Base-by-base conservation (phyloP, 2,888 invertebrate genomes). In the Tachina grossa region DNA sequence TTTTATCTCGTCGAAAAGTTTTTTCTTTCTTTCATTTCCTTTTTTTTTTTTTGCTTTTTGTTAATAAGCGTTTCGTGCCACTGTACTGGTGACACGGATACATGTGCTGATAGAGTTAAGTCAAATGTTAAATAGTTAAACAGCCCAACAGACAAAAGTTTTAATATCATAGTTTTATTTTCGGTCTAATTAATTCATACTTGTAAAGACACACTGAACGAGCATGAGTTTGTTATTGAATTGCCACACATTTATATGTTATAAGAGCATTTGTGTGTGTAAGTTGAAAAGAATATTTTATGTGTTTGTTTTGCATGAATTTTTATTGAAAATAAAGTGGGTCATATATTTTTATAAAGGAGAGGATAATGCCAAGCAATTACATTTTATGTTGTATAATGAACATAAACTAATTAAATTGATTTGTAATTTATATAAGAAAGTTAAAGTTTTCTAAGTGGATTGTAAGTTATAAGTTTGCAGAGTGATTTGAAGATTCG, bases 131-230 rank as follows among this genome's bases (percentile, higher is more conserved):
- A 72, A 19, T 41, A 57, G 49, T 11, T 11, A 78, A 55, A 51
- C 47, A 65, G 31, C 22, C 22, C 47, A 55, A 8, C 55, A 65
- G 31, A 61, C 55, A 72, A 57, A 80, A 72, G 19, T 72, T 80
- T 19, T 65, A 55, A 72, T 80, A 55, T 41, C 47, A 55, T 45
- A 63, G 14, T 53, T 61, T 9, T 51, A 10, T 14, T 71, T 63
- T 45, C 61, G 14, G 55, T 72, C 55, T 72, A 80, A 72, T 80
- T 80, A 80, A 71, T 72, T 65, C 65, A 72, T 57, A 31, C 31
- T 31, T 31, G 31, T 31, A 74, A 66, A 65, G 65, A 47, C 11
- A 79, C 55, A 39, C 19, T 41, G 6, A 65, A 31, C 16, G 49
- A 49, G 9, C 16, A 66, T 16, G 13, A 74, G 55, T 72, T 47